These are phyloP conservation scores for Drosophila varians DNA, from an alignment of 1,140 invertebrate genomes.

Conservation along the genomic window DNA sequence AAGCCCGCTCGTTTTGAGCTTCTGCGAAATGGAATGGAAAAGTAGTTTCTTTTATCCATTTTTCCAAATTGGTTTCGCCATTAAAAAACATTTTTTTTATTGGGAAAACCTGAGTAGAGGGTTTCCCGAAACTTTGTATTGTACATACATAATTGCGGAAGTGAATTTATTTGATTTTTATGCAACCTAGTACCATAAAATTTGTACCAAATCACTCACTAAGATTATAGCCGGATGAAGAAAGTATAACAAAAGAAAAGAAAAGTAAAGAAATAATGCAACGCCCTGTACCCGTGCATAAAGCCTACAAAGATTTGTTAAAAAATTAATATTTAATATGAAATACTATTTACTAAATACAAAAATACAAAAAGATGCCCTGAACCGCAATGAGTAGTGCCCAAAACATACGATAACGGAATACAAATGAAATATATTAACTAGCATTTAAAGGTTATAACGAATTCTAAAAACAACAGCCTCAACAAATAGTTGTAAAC, in stretches of 20 bases:
- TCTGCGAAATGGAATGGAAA: neutral
- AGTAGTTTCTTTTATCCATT: neutral
- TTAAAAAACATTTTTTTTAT: neutral
- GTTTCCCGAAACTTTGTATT: slow-evolving; percentile 7
- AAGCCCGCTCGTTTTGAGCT: slow-evolving; percentile 1
- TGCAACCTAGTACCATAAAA: slow-evolving; percentile 78
- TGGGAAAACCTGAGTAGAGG: neutral
- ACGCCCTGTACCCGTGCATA: slow-evolving; percentile 80
- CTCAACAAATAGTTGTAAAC: slow-evolving; percentile 70
- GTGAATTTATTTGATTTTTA: slow-evolving; percentile 23
- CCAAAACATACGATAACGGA: slow-evolving; percentile 64
- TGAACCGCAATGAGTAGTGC: slow-evolving; percentile 80
- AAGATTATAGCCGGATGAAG: slow-evolving; percentile 21
- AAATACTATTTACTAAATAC: slow-evolving; percentile 75
- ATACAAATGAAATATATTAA: slow-evolving; percentile 54
- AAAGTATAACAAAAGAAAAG: slow-evolving; percentile 14
- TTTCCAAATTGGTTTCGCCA: slow-evolving; percentile 23
- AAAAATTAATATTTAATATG: slow-evolving; percentile 47
- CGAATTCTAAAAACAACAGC: slow-evolving; percentile 75
- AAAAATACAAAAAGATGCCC: slow-evolving; percentile 66
- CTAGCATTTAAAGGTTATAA: slow-evolving; percentile 76
- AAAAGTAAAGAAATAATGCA: slow-evolving; percentile 60
- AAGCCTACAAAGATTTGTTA: slow-evolving; percentile 71
- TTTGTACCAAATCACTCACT: slow-evolving; percentile 70
- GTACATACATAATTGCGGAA: slow-evolving; percentile 27